Evolutionary conservation across 2,113 vertebrate species (phyloP).

Genomic region (Rhombomys opimus): DNA sequence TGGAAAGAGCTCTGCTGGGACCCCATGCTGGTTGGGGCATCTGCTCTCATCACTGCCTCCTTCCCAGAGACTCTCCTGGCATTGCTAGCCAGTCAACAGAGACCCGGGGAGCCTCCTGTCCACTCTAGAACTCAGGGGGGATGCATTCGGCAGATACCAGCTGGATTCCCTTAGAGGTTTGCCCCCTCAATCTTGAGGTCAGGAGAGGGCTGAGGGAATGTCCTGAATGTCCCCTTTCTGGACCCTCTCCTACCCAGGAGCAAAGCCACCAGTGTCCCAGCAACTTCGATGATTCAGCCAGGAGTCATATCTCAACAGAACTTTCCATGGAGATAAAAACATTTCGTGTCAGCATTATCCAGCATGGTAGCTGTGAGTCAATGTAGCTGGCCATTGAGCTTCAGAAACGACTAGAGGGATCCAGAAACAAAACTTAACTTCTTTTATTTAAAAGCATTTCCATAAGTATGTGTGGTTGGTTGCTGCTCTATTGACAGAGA

Average conservation of each 20-base stretch:
- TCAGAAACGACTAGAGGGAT: neutral
- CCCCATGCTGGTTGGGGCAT: neutral
- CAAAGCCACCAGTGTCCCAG: neutral
- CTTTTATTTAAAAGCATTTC: conserved; percentile 9
- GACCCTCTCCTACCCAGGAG: neutral
- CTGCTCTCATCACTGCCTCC: neutral
- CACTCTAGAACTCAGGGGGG: neutral
- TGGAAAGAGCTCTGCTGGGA: neutral
- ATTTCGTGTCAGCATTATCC: fast-evolving
- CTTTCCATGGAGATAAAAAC: neutral
- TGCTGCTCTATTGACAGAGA: neutral
- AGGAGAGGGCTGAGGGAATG: neutral
- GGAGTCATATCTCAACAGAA: neutral
- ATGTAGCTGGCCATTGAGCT: neutral
- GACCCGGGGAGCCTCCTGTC: neutral
- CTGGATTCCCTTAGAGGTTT: neutral
- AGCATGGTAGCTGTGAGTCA: neutral
- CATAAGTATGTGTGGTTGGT: neutral
- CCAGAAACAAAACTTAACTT: neutral
- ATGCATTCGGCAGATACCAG: neutral
- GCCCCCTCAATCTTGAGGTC: neutral
- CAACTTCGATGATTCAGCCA: neutral
- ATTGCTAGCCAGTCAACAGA: neutral
- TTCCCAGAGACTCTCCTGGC: neutral
- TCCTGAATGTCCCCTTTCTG: neutral